Evolutionary conservation across 2,888 invertebrate species (phyloP).

Genomic region (Thymelicus acteon): DNA sequence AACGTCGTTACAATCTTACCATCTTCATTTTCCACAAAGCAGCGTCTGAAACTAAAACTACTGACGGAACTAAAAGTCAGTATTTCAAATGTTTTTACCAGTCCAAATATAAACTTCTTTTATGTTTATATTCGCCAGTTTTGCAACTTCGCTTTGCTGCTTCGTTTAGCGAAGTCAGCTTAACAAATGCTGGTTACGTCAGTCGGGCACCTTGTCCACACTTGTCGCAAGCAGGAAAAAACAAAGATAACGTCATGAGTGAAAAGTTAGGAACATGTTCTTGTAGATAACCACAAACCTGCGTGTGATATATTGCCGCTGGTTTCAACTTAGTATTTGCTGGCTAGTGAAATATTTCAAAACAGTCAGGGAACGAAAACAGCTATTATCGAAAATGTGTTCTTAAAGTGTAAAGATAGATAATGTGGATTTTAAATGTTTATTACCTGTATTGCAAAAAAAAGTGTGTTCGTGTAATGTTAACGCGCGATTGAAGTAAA

Average conservation of each 20-base stretch:
- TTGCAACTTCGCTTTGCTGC: conserved; percentile 1
- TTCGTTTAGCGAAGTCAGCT: not conserved
- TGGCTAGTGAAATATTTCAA: not conserved
- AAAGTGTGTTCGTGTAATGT: no score
- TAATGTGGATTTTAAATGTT: no score
- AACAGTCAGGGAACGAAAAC: not conserved
- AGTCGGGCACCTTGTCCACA: conserved; percentile 4
- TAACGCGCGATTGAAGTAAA: no score
- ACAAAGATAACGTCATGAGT: conserved; percentile 30
- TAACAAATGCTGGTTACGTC: not conserved
- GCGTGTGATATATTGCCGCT: conserved; percentile 28
- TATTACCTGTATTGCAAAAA: no score
- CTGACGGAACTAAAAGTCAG: no score
- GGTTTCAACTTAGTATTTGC: conserved; percentile 18
- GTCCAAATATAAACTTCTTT: not conserved
- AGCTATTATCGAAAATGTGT: not conserved
- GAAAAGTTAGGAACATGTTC: conserved; percentile 32
- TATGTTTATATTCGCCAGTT: not conserved
- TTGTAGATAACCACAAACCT: conserved; percentile 27
- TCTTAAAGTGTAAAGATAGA: not conserved
- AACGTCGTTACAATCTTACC: no score
- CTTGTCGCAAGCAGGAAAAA: conserved; percentile 25
- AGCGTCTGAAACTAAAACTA: no score
- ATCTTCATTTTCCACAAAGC: no score
- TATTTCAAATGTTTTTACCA: not conserved